phyloP scores from a whole-genome alignment of 2,888 invertebrate species.

The Strigamia crassipes region DNA sequence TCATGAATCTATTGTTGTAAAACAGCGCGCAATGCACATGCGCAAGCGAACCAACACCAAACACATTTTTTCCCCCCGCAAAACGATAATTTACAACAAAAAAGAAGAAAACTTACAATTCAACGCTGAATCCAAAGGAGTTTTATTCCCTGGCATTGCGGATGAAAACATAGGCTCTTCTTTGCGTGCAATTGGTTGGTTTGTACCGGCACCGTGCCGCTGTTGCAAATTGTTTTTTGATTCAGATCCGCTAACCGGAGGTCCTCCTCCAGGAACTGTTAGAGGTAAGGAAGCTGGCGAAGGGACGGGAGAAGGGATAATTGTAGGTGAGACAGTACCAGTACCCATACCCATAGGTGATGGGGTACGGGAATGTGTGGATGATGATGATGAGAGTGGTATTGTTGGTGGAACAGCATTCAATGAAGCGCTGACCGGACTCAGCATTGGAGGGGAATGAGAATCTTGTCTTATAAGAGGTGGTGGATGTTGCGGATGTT shows the following conservation, averaged over 20 bases:
- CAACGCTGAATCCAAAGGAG: background rate
- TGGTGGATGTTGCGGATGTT: constrained; percentile 47
- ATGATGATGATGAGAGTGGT: constrained; percentile 48
- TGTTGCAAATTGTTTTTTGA: constrained; percentile 4
- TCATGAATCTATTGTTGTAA: too few species aligned
- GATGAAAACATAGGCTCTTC: background rate
- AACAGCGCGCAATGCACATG: too few species aligned
- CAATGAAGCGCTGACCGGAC: constrained; percentile 38
- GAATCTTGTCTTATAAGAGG: constrained; percentile 49
- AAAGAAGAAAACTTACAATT: background rate
- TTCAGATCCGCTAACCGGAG: background rate
- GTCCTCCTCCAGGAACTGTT: background rate
- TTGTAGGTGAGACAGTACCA: constrained; percentile 43
- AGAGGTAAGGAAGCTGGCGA: constrained; percentile 47
- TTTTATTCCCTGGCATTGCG: background rate
- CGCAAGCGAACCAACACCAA: too few species aligned
- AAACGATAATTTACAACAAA: too few species aligned
- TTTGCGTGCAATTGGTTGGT: background rate
- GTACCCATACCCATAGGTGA: constrained; percentile 47
- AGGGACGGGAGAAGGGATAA: constrained; percentile 48
- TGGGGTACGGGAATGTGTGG: constrained; percentile 47
- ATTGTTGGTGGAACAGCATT: constrained; percentile 6
- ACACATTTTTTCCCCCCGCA: too few species aligned
- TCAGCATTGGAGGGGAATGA: constrained; percentile 47
- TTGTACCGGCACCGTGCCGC: background rate